Evolutionary conservation across 2,797 vertebrate genomes (phyloP).

Genomic region (Sciurus carolinensis): DNA sequence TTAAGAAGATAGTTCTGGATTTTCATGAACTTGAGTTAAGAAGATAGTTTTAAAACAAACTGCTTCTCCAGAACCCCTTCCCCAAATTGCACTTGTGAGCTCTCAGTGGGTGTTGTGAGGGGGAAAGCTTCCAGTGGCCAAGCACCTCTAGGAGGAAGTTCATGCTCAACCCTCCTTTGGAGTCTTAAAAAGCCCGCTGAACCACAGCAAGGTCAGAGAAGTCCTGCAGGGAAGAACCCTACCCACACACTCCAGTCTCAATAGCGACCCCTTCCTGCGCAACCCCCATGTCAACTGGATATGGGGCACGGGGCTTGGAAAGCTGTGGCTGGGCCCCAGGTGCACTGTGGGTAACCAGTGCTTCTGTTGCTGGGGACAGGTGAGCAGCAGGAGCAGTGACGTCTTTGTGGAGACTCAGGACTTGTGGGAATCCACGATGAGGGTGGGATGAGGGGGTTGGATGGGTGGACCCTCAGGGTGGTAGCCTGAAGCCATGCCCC

Average conservation of each 20-base stretch:
- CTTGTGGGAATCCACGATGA: background rate
- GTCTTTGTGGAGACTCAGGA: background rate
- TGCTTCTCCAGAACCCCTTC: background rate
- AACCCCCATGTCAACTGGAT: background rate
- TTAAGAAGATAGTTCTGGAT: background rate
- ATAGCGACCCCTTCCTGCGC: rapidly evolving
- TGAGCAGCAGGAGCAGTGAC: background rate
- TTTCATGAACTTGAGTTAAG: background rate
- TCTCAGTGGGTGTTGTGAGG: background rate
- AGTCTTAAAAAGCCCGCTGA: background rate
- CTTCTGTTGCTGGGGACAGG: background rate
- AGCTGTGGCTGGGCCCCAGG: no score
- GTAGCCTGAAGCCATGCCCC: no score
- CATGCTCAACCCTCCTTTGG: rapidly evolving
- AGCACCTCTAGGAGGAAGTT: background rate
- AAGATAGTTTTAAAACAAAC: background rate
- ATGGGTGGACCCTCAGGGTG: background rate
- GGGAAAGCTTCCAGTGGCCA: background rate
- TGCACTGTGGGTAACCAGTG: no score
- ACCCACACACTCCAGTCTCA: rapidly evolving
- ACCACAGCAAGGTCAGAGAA: background rate
- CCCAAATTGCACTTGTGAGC: background rate
- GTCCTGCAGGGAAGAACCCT: background rate
- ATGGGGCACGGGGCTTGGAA: no score
- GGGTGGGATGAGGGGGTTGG: no score